Base-by-base conservation (phyloP, 2,113 vertebrate species). In the Garra rufa region DNA sequence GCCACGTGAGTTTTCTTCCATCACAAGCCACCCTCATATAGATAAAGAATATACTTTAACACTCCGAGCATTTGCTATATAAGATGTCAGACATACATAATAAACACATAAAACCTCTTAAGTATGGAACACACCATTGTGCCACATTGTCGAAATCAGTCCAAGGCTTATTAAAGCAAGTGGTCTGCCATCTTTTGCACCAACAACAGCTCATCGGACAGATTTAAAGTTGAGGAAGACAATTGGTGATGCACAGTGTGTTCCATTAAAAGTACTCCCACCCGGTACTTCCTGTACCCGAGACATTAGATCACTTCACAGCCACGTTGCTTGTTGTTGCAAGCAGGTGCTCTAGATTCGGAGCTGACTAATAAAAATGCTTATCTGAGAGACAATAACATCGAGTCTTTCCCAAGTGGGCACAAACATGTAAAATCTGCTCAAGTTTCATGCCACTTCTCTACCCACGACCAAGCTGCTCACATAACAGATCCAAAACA, bases 161-260 rank as follows among this genome's bases (percentile, higher is more conserved):
- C 59, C 57, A 30, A 30, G 24, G 69, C 57, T 83, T 55, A 24
- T 24, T 38, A 26, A 15, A 48, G 9, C 6, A n/a, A 17, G 34
- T 46, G 55, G 46, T 81, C 65, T 14, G 11, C n/a, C 19, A 38
- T 52, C 57, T 69, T 28, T 41, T 6, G 76, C 19, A 65, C 57
- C 26, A 71, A 76, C 38, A 19, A 52, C 38, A 78, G 83, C 21
- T 79, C 46, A 76, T 70, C 41, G 26, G 81, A 81, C 41, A 24
- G 43, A 41, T 79, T 83, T 2, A 48, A 65, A 82, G 71, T 28
- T 28, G 71, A 82, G 78, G 59, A 90, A 89, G 89, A 88, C 84
- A 38, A 84, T 85, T 74, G 82, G 76, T 73, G 41, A 59, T 69
- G 74, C 74, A 82, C 83, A 84, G 81, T 88, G 80, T 85, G 76